These are phyloP conservation scores for Temnothorax rugatulus DNA, from an alignment of 2,888 invertebrate genomes.

Conservation along the genomic window DNA sequence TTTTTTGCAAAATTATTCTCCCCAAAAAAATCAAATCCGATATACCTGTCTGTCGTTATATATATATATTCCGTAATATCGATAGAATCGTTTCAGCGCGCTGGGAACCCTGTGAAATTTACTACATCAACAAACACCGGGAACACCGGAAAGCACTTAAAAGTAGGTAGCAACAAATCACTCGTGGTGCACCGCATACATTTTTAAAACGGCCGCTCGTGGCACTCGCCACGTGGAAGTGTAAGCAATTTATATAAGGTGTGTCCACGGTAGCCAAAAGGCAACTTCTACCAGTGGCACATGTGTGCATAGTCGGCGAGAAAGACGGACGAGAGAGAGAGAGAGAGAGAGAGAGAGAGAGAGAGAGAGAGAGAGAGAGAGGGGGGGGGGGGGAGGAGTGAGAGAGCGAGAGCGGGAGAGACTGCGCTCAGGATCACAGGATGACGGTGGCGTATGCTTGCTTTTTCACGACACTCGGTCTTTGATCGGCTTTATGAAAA, in stretches of 20 bases:
- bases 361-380: background rate
- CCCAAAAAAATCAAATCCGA: slow-evolving; percentile 6
- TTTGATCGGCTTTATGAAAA: slow-evolving; percentile 79
- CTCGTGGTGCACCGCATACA: slow-evolving; percentile 30
- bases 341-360: background rate
- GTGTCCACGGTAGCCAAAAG: slow-evolving; percentile 20
- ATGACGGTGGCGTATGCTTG: slow-evolving; percentile 53
- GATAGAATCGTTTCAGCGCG: slow-evolving; percentile 5
- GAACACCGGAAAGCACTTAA: slow-evolving; percentile 45
- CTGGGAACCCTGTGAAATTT: slow-evolving; percentile 17
- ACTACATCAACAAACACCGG: slow-evolving; percentile 38
- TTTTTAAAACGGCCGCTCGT: slow-evolving; percentile 38
- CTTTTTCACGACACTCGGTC: slow-evolving; percentile 57
- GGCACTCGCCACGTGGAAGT: slow-evolving; percentile 28
- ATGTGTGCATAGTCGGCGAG: slow-evolving; percentile 1
- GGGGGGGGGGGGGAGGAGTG: too few species aligned
- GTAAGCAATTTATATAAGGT: slow-evolving; percentile 50
- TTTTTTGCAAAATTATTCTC: background rate
- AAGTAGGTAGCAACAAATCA: slow-evolving; percentile 50
- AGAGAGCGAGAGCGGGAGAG: background rate
- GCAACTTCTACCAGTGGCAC: background rate
- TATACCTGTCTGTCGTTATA: background rate
- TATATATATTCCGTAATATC: background rate
- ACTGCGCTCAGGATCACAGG: slow-evolving; percentile 2
- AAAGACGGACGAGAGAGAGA: background rate